These are phyloP conservation scores for Caenorhabditis sulstoni DNA, from an alignment of 2,888 invertebrate species.

Conservation along the genomic window DNA sequence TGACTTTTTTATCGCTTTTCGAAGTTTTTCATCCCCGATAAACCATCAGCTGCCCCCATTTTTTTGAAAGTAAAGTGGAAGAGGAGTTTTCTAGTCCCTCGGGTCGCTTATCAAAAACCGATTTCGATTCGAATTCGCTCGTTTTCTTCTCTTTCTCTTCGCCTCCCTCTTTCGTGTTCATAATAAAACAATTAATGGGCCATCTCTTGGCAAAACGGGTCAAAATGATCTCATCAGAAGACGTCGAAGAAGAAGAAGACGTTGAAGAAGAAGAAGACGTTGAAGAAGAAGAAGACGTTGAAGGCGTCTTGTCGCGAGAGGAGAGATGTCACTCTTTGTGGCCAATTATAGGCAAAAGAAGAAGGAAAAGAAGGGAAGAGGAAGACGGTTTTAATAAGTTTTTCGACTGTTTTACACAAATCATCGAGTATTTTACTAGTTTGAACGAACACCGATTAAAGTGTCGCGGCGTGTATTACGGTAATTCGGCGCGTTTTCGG, in stretches of 20 bases:
- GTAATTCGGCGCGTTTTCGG: conserved; percentile 21
- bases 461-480: conserved; percentile 33
- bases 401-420: conserved; percentile 18
- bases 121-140: too few relatives aligned
- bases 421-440: conserved; percentile 37
- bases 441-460: conserved; percentile 46
- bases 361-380: too few relatives aligned
- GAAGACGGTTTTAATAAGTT: conserved; percentile 40
- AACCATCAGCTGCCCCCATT: too few relatives aligned
- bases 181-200: conserved; percentile 54
- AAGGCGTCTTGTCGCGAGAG: neutral
- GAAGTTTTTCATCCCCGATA: too few relatives aligned
- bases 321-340: conserved; percentile 9
- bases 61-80: too few relatives aligned
- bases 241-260: neutral
- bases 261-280: neutral
- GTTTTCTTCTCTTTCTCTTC: neutral
- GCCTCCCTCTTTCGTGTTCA: conserved; percentile 14
- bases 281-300: too few relatives aligned
- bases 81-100: too few relatives aligned
- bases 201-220: conserved; percentile 40
- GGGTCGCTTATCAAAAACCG: conserved; percentile 18
- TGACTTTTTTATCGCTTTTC: too few relatives aligned
- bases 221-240: conserved; percentile 35
- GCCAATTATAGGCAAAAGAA: conserved; percentile 19